phyloP scores from a whole-genome alignment of 2,888 invertebrate genomes.

The Dicyrtoma fusca region DNA sequence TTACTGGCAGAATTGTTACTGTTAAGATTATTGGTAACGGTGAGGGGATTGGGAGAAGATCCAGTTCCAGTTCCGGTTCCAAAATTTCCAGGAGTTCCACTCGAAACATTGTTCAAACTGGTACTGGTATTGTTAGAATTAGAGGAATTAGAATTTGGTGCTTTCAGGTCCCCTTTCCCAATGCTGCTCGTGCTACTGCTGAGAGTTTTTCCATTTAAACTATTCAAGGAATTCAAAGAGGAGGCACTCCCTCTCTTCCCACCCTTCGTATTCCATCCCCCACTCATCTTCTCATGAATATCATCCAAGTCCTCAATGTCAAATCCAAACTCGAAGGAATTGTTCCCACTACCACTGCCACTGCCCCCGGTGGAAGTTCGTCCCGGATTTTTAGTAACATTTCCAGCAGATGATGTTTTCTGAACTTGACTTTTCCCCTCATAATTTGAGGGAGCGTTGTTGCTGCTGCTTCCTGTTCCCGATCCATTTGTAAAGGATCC shows the following conservation, averaged over 20 bases:
- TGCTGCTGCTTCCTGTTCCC: too few relatives aligned
- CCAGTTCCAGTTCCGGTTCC: not conserved
- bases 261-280: not conserved
- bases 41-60: not conserved
- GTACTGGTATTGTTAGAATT: too few relatives aligned
- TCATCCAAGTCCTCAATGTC: constrained; percentile 46
- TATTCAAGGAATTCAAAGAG: not conserved
- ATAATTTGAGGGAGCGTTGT: too few relatives aligned
- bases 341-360: not conserved
- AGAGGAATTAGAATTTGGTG: too few relatives aligned
- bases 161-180: not conserved
- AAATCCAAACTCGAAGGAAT: constrained; percentile 42
- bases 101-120: not conserved
- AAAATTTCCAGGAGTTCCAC: constrained; percentile 10
- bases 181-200: not conserved
- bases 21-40: too few relatives aligned
- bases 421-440: not conserved
- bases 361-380: not conserved
- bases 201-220: constrained; percentile 7
- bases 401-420: not conserved
- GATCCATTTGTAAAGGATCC: constrained; percentile 15
- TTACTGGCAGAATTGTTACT: too few relatives aligned
- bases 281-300: constrained; percentile 30
- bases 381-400: not conserved
- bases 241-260: constrained; percentile 9